Conservation (phyloP, 2,888 invertebrate species). For the Eristalis arbustorum region DNA sequence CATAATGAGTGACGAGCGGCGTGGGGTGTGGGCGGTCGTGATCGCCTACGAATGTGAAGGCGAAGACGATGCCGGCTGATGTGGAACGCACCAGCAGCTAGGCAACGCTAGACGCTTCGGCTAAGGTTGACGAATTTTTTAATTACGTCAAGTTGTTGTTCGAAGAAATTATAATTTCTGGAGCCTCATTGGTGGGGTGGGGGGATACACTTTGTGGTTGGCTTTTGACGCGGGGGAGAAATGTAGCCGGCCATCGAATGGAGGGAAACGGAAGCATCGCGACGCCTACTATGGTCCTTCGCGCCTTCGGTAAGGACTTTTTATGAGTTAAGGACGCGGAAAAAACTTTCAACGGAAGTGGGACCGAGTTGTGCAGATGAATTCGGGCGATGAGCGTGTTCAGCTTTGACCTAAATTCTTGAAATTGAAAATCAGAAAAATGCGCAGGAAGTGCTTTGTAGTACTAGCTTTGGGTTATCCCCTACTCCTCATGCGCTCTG, state of each 20-base stretch:
- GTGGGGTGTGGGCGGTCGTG: not conserved
- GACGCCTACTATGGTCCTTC: not conserved
- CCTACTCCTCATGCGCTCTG: no score
- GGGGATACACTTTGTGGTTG: conserved; percentile 26
- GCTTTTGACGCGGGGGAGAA: conserved; percentile 32
- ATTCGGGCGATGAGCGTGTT: not conserved
- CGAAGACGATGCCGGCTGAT: not conserved
- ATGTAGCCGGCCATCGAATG: not conserved
- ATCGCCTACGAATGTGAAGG: conserved; percentile 4
- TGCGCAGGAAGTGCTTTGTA: no score
- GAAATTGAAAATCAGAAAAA: no score
- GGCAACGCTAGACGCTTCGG: conserved; percentile 5
- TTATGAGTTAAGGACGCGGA: not conserved
- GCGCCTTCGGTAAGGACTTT: not conserved
- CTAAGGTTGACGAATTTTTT: conserved; percentile 47
- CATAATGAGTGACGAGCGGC: conserved; percentile 13
- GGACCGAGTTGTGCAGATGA: not conserved
- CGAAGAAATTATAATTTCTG: conserved; percentile 38
- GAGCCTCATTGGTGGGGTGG: not conserved
- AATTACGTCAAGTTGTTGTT: conserved; percentile 53
- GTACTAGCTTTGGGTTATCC: no score
- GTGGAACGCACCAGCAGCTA: not conserved
- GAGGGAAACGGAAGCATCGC: no score
- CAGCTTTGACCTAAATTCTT: not conserved
- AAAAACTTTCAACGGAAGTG: no score